Percentiles rank a stretch among this genome's conserved stretches.
Conservation (phyloP, 2,888 invertebrate species). For the Meta bourneti region DNA sequence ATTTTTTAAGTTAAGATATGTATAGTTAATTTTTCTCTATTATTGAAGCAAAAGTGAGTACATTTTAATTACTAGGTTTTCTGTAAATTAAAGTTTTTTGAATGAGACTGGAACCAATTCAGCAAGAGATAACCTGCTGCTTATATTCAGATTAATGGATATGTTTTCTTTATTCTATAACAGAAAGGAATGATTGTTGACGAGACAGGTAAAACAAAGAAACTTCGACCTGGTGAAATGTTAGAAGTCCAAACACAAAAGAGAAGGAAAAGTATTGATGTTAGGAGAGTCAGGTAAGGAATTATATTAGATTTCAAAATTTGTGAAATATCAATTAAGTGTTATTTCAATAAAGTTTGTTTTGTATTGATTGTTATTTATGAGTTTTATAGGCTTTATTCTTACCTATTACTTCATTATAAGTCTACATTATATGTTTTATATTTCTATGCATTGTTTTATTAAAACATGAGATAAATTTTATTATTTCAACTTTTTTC, state of each 20-base stretch:
- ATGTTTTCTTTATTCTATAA: no score
- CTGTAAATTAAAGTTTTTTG: no score
- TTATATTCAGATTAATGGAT: no score
- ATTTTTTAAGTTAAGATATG: no score
- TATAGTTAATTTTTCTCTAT: no score
- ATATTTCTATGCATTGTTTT: background rate
- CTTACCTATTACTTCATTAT: background rate
- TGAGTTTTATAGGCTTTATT: no score
- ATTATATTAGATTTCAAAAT: background rate
- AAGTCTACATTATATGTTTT: background rate
- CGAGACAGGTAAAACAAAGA: conserved; percentile 78
- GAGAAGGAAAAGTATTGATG: conserved; percentile 76
- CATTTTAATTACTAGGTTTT: no score
- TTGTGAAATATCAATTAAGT: background rate
- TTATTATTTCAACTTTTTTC: conserved; percentile 21
- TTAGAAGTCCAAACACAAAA: conserved; percentile 78
- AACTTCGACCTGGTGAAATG: conserved; percentile 79
- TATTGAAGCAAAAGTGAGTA: no score
- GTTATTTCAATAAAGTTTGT: background rate
- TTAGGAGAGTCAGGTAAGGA: conserved; percentile 77
- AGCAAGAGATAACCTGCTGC: no score
- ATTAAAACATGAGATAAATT: background rate
- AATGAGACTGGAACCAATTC: no score
- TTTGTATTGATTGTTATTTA: background rate
- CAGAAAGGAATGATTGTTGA: conserved; percentile 79